Evolutionary conservation across 2,797 vertebrate genomes (phyloP).

Genomic region (Gadopsis bispinosus): DNA sequence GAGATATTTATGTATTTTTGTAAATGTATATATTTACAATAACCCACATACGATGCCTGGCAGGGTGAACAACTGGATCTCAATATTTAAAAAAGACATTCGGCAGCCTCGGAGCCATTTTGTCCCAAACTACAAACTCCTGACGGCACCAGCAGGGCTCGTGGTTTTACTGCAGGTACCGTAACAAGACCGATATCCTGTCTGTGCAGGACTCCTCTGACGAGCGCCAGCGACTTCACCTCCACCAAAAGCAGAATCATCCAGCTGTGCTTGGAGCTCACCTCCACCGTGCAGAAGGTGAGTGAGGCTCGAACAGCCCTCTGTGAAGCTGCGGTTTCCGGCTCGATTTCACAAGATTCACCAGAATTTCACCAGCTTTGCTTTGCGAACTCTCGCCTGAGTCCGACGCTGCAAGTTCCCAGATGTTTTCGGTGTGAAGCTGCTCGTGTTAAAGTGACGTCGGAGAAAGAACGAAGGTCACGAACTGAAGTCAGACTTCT

Average conservation of each 20-base stretch:
- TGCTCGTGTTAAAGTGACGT: neutral
- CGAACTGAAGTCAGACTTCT: conserved; percentile 1
- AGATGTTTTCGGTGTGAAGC: neutral
- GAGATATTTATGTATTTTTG: too few species aligned
- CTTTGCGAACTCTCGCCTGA: too few species aligned
- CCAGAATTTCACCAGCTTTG: too few species aligned
- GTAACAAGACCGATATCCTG: accelerated
- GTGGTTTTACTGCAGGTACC: neutral
- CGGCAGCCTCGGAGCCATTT: neutral
- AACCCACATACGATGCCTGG: too few species aligned
- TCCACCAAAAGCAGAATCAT: conserved; percentile 95
- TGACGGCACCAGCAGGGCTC: neutral
- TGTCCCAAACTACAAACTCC: neutral
- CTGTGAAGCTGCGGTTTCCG: neutral
- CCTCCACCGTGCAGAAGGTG: conserved; percentile 96
- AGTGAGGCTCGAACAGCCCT: conserved; percentile 58
- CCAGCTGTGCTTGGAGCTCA: conserved; percentile 96
- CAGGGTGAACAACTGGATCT: too few species aligned
- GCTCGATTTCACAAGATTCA: neutral
- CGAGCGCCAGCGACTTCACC: conserved; percentile 90
- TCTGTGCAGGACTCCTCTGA: conserved; percentile 88
- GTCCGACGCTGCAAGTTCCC: too few species aligned
- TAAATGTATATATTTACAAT: too few species aligned
- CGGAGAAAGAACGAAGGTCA: neutral
- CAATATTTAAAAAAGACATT: too few species aligned